Evolutionary conservation across 2,113 vertebrate species (phyloP).

Genomic region (Xyliphius kryptos): DNA sequence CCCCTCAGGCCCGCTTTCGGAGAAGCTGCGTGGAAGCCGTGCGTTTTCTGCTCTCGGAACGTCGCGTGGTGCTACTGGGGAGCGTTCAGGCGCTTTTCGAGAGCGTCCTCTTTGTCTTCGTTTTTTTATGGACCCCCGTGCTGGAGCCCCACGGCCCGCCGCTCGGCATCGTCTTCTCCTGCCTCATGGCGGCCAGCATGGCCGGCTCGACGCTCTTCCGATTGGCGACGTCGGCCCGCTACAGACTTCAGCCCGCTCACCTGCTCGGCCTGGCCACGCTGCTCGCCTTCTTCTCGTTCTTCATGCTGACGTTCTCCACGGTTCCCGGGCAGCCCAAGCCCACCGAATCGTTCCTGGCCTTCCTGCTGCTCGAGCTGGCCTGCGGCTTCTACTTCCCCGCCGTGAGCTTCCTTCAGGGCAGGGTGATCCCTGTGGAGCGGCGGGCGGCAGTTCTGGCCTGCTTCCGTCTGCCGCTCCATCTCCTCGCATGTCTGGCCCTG

Average conservation of each 20-base stretch:
- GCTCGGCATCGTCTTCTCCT: slow-evolving; percentile 82
- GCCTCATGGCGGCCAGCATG: slow-evolving; percentile 86
- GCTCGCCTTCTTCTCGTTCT: slow-evolving; percentile 84
- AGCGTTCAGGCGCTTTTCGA: slow-evolving; percentile 87
- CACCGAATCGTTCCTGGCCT: slow-evolving; percentile 81
- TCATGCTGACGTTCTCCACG: slow-evolving; percentile 88
- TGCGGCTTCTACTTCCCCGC: slow-evolving; percentile 89
- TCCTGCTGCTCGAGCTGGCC: slow-evolving; percentile 82
- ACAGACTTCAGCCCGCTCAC: slow-evolving; percentile 80
- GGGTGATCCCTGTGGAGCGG: slow-evolving; percentile 81
- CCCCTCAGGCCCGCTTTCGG: slow-evolving; percentile 56
- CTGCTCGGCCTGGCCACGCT: slow-evolving; percentile 80
- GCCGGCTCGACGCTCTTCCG: slow-evolving; percentile 79
- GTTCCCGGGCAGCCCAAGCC: slow-evolving; percentile 77
- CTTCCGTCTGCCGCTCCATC: slow-evolving; percentile 82
- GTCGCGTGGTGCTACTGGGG: slow-evolving; percentile 78
- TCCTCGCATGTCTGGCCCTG: slow-evolving; percentile 81
- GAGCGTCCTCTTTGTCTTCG: slow-evolving; percentile 87
- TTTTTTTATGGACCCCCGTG: slow-evolving; percentile 92
- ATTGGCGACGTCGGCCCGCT: slow-evolving; percentile 74
- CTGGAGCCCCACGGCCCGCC: slow-evolving; percentile 82
- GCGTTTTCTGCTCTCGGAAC: slow-evolving; percentile 78
- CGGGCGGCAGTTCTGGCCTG: slow-evolving; percentile 76
- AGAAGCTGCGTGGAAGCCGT: slow-evolving; percentile 75
- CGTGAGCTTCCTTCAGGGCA: slow-evolving; percentile 81